Evolutionary conservation across 2,888 invertebrate species (phyloP).

Genomic region (Noctua pronuba): DNA sequence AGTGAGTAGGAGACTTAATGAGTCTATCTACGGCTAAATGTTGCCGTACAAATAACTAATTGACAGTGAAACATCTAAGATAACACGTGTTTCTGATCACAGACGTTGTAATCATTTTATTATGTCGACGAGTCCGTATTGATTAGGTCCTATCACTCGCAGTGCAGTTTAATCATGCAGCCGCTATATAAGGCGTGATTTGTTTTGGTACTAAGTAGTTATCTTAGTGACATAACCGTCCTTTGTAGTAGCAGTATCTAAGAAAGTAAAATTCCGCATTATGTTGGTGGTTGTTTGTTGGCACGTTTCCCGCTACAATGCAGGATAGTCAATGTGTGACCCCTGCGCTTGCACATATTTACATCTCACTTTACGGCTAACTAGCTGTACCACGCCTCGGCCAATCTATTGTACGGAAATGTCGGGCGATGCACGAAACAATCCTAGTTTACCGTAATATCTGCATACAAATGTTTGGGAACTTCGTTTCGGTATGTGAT

Average conservation of each 20-base stretch:
- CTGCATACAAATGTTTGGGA: slow-evolving; percentile 86
- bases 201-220: background rate
- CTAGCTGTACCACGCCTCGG: slow-evolving; percentile 78
- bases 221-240: slow-evolving; percentile 1
- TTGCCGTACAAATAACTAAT: slow-evolving; percentile 61
- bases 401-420: slow-evolving; percentile 88
- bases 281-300: slow-evolving; percentile 30
- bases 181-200: slow-evolving; percentile 4
- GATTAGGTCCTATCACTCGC: slow-evolving; percentile 49
- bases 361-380: slow-evolving; percentile 81
- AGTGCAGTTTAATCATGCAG: slow-evolving; percentile 26
- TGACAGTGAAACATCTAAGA: slow-evolving; percentile 64
- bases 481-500: slow-evolving; percentile 75
- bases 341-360: slow-evolving; percentile 79
- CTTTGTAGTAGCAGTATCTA: background rate
- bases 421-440: slow-evolving; percentile 84
- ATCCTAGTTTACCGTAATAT: slow-evolving; percentile 85
- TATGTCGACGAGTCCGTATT: slow-evolving; percentile 56
- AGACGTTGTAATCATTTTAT: slow-evolving; percentile 61
- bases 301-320: slow-evolving; percentile 56
- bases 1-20: slow-evolving; percentile 56
- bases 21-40: slow-evolving; percentile 52
- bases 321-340: slow-evolving; percentile 59
- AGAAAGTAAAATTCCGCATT: slow-evolving; percentile 21
- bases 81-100: slow-evolving; percentile 59